Conservation (phyloP, 2,113 vertebrate species). For the Cynocephalus volans region DNA sequence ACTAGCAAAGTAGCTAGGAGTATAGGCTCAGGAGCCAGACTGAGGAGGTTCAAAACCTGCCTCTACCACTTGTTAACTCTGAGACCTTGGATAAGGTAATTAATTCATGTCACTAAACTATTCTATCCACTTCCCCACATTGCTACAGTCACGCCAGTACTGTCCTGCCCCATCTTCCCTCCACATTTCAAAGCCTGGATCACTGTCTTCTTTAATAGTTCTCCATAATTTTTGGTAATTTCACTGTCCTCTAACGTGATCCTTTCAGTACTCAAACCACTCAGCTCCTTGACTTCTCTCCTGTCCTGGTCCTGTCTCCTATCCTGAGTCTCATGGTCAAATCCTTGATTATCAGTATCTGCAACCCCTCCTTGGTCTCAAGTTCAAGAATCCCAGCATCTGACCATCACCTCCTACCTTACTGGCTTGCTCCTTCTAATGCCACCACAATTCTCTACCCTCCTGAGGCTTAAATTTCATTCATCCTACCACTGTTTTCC, state of each 20-base stretch:
- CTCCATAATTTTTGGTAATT: background rate
- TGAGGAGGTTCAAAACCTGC: background rate
- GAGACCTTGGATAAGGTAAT: background rate
- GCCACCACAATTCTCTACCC: background rate
- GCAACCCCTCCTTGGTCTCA: background rate
- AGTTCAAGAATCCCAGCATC: background rate
- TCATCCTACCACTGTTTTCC: no score
- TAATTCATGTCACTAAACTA: background rate
- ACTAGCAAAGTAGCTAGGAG: background rate
- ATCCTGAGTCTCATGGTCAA: background rate
- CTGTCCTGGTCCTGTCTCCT: background rate
- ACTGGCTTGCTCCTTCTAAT: background rate
- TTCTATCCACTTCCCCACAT: background rate
- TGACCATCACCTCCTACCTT: background rate
- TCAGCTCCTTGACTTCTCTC: background rate
- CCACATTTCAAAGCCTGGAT: background rate
- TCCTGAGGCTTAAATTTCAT: background rate
- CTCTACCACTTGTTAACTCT: no score
- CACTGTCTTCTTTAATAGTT: background rate
- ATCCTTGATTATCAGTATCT: background rate
- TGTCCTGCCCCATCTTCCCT: fast-evolving
- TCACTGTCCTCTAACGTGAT: background rate
- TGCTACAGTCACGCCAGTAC: fast-evolving
- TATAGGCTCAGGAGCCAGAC: background rate
- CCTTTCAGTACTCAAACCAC: background rate